Evolutionary conservation across 2,888 invertebrate genomes (phyloP).

Genomic region (Gandaritis pyraliata): DNA sequence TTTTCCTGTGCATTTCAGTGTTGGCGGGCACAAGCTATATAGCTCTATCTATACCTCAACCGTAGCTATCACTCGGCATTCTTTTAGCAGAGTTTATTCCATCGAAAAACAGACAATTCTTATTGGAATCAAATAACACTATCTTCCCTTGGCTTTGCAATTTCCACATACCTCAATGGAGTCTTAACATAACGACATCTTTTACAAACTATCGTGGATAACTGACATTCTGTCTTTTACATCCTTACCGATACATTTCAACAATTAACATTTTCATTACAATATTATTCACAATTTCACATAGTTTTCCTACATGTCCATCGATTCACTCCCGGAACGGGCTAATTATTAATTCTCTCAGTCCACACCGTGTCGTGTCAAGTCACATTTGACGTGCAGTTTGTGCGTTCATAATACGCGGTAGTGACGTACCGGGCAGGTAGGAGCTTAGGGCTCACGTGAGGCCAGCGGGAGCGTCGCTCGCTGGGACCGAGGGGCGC

Average conservation of each 20-base stretch:
- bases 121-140: conserved; percentile 52
- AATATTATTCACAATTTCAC: conserved; percentile 74
- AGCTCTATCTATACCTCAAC: conserved; percentile 16
- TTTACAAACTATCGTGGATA: conserved; percentile 57
- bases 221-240: conserved; percentile 69
- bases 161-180: conserved; percentile 43
- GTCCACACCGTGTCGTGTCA: conserved; percentile 59
- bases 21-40: conserved; percentile 24
- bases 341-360: conserved; percentile 56
- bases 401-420: conserved; percentile 50
- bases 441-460: conserved; percentile 53
- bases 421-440: conserved; percentile 24
- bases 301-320: conserved; percentile 72
- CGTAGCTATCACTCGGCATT: conserved; percentile 14
- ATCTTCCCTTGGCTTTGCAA: conserved; percentile 58
- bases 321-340: conserved; percentile 59
- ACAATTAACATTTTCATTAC: conserved; percentile 76
- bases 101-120: conserved; percentile 4
- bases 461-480: conserved; percentile 42
- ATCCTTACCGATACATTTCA: conserved; percentile 68
- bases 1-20: conserved; percentile 28
- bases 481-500: conserved; percentile 33
- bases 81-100: background rate
- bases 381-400: conserved; percentile 47
- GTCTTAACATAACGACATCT: conserved; percentile 51